Conservation (phyloP, 2,888 invertebrate species). For the Apodemia mormo region DNA sequence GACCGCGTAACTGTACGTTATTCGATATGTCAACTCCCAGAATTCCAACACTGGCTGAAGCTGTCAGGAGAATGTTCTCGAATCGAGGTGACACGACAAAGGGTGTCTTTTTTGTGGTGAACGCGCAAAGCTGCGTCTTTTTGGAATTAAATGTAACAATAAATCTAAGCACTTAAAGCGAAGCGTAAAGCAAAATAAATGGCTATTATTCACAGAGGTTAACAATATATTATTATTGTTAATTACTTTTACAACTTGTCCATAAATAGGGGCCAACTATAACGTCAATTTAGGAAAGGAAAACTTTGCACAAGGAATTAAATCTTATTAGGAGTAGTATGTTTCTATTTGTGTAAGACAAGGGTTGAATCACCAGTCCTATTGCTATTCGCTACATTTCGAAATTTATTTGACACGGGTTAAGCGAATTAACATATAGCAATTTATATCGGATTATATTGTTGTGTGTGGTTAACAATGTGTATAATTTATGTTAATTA, state of each 20-base stretch:
- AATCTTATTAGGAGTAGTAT: conserved; percentile 17
- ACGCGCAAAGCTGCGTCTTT: too few relatives aligned
- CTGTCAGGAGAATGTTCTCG: too few relatives aligned
- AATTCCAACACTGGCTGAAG: too few relatives aligned
- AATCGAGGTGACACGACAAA: too few relatives aligned
- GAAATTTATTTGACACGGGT: conserved; percentile 14
- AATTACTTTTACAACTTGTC: neutral
- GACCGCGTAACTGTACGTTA: too few relatives aligned
- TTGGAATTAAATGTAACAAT: too few relatives aligned
- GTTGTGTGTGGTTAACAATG: conserved; percentile 1
- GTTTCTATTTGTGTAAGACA: conserved; percentile 14
- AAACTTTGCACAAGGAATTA: conserved; percentile 11
- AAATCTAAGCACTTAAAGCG: too few relatives aligned
- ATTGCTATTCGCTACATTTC: neutral
- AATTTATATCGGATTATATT: conserved; percentile 12
- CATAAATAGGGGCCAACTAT: neutral
- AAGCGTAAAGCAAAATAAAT: too few relatives aligned
- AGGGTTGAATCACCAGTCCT: conserved; percentile 11
- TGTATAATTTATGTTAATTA: neutral
- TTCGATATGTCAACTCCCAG: too few relatives aligned
- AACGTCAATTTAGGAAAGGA: neutral
- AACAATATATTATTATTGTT: neutral
- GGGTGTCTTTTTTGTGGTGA: too few relatives aligned
- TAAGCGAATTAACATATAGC: neutral
- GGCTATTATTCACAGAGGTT: too few relatives aligned